These are phyloP conservation scores for Drosophila pallidifrons DNA, from an alignment of 1,140 invertebrate species.

Conservation along the genomic window DNA sequence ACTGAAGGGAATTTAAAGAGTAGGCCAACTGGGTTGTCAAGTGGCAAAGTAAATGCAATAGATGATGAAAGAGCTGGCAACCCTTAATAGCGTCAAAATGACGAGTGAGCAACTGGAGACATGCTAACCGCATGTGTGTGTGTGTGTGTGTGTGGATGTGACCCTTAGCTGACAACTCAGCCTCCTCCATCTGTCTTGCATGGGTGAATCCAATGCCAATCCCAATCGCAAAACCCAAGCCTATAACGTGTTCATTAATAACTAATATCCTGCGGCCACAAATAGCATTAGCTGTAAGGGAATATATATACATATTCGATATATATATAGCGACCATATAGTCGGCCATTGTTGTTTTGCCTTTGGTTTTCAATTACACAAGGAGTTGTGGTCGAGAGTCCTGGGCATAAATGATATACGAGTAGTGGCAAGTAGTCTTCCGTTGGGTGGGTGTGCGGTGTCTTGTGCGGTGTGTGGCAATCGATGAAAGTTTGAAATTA, in stretches of 20 bases:
- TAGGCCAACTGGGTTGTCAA: constrained; percentile 19
- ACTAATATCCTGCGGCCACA: constrained; percentile 78
- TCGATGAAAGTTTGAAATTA: constrained; percentile 83
- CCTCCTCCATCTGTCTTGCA: background rate
- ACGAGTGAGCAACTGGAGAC: constrained; percentile 33
- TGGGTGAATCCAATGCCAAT: constrained; percentile 6
- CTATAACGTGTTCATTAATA: constrained; percentile 75
- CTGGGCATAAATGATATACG: constrained; percentile 39
- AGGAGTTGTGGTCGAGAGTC: constrained; percentile 42
- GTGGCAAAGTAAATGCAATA: constrained; percentile 38
- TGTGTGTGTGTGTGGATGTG: background rate
- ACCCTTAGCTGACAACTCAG: constrained; percentile 3
- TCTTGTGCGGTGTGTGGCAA: constrained; percentile 35
- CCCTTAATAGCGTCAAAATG: constrained; percentile 53
- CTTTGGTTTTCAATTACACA: constrained; percentile 78
- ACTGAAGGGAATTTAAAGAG: constrained; percentile 46
- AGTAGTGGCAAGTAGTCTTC: background rate
- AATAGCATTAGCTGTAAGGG: constrained; percentile 67
- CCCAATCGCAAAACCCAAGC: constrained; percentile 28
- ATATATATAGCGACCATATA: constrained; percentile 26
- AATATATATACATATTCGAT: background rate
- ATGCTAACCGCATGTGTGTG: background rate
- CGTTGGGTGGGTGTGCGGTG: constrained; percentile 13
- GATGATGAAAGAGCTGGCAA: constrained; percentile 63
- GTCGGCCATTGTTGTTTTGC: constrained; percentile 67